Percentiles rank a stretch among this genome's conserved stretches.
phyloP scores from a whole-genome alignment of 2,888 invertebrate species.

The Amphipoea lucens region DNA sequence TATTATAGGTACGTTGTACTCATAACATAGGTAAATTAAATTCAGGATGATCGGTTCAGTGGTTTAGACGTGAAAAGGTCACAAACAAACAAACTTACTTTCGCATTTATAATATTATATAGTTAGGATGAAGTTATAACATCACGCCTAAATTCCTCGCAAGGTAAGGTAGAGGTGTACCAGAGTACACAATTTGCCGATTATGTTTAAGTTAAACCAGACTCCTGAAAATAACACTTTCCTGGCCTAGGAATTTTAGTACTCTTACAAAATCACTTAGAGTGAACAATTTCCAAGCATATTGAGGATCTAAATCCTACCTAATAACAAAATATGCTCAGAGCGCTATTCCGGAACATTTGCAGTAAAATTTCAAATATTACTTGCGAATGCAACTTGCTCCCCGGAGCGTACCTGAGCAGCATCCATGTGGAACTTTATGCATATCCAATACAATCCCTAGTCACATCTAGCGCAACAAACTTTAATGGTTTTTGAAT shows the following conservation, averaged over 20 bases:
- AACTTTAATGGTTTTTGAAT: slow-evolving; percentile 63
- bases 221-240: not conserved
- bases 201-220: not conserved
- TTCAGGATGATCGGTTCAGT: too few species aligned
- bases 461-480: slow-evolving; percentile 38
- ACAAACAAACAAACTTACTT: too few species aligned
- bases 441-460: slow-evolving; percentile 76
- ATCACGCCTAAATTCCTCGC: not conserved
- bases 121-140: too few species aligned
- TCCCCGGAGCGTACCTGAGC: slow-evolving; percentile 68
- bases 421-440: slow-evolving; percentile 69
- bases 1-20: too few species aligned
- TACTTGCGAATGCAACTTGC: slow-evolving; percentile 64
- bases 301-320: slow-evolving; percentile 50
- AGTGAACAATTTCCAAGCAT: slow-evolving; percentile 22
- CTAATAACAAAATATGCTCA: slow-evolving; percentile 50
- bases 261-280: slow-evolving; percentile 19
- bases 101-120: too few species aligned
- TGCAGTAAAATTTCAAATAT: slow-evolving; percentile 66
- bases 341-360: slow-evolving; percentile 55
- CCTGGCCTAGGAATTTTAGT: not conserved
- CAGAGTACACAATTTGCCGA: not conserved
- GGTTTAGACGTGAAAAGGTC: too few species aligned
- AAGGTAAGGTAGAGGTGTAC: not conserved
- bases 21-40: too few species aligned